Evolutionary conservation across 2,888 invertebrate genomes (phyloP), one percentile per base, ranked within the genome.

Genomic region (Agrochola litura): DNA sequence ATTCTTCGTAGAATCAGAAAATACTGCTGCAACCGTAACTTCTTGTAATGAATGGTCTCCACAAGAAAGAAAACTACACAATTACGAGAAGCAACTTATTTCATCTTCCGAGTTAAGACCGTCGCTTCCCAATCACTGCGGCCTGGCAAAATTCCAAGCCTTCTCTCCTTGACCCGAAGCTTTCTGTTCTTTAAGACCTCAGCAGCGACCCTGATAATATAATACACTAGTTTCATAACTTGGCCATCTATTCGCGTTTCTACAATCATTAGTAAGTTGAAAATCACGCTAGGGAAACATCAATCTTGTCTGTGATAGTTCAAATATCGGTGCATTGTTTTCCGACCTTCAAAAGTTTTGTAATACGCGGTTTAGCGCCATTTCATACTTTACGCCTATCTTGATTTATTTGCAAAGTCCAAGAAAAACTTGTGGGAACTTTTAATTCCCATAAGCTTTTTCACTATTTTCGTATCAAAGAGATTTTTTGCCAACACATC

Each of bases 101-200:
- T 61, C 66, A 80, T 82, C 68, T 79, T 64, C 19, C 63, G 64
- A 87, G 41, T 60, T 72, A 65, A 72, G 72, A 58, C 66, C 10
- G 66, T 54, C 41, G 67, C 70, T 63, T 72, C 76, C 69, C 83
- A 71, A 76, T 73, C 76, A 66, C 52, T 66, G 46, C 60, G 68
- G 65, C 74, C 43, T 93, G 94, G 94, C 93, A 88, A 76, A 82
- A 80, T 86, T 88, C 92, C 93, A 93, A 90, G 79, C 87, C 75
- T 86, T 81, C 74, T 90, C 88, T 89, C 94, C 94, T 94, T 94
- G 94, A 93, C 93, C 94, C 83, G 85, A 83, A 87, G 83, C 85
- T 89, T 89, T 89, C 89, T 76, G 88, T 84, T 86, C 56, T 76
- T 66, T 65, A 88, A 89, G 87, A 90, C 88, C 88, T 84, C 81